phyloP scores from a whole-genome alignment of 2,888 invertebrate species.

The Brachylomia viminalis region DNA sequence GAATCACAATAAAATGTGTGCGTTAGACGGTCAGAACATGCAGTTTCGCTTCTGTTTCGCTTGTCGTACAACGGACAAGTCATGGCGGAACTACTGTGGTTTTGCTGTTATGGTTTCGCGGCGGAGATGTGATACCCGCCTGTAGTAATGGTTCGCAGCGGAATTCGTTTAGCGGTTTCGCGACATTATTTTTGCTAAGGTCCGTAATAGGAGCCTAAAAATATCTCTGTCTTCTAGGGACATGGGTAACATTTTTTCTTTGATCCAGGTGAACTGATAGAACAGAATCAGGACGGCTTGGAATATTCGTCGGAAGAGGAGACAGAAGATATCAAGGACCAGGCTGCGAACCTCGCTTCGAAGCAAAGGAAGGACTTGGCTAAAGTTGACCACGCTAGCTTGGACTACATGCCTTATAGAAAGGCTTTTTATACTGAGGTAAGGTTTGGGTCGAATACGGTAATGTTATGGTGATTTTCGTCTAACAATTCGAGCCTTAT shows the following conservation, averaged over 20 bases:
- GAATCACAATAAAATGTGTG: too few relatives aligned
- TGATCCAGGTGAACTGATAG: conserved; percentile 97
- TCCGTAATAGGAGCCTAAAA: neutral
- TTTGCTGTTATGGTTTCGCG: too few relatives aligned
- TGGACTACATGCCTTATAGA: conserved; percentile 96
- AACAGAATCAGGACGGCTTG: conserved; percentile 99
- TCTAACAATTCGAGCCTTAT: neutral
- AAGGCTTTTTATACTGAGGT: conserved; percentile 99
- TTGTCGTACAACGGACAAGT: too few relatives aligned
- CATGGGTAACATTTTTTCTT: neutral
- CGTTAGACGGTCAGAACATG: too few relatives aligned
- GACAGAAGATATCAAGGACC: conserved; percentile 97
- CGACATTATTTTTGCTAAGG: too few relatives aligned
- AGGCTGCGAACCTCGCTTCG: conserved; percentile 96
- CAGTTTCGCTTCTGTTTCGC: too few relatives aligned
- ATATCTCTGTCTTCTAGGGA: neutral
- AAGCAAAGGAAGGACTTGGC: conserved; percentile 98
- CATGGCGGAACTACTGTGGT: too few relatives aligned
- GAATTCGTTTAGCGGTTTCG: too few relatives aligned
- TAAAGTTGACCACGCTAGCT: conserved; percentile 96
- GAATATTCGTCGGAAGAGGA: conserved; percentile 99
- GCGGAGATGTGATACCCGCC: too few relatives aligned
- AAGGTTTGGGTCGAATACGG: conserved; percentile 23
- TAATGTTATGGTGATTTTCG: neutral
- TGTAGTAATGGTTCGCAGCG: too few relatives aligned